Evolutionary conservation across 1,140 invertebrate genomes (phyloP), one percentile per base, ranked within the genome.

Genomic region (Drosophila burlai): DNA sequence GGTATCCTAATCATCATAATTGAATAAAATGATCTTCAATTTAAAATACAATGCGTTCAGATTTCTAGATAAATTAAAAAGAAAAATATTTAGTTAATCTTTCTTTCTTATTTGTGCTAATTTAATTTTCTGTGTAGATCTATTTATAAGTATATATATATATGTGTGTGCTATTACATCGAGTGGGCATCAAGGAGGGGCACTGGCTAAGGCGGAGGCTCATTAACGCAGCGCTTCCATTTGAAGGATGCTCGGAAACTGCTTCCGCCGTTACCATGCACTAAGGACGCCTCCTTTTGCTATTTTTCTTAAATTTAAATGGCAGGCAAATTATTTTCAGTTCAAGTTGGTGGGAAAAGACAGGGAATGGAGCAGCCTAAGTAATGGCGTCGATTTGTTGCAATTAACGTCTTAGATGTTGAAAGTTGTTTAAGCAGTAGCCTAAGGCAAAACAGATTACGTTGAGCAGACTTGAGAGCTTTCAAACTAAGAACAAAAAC

Each of bases 361-460:
- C 34, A 26, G 36, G 34, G 16, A 42, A 9, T 10, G 40, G 57
- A 47, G 40, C 45, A 46, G 38, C 76, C 76, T 83, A 63, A 83
- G 45, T 87, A 89, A 87, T 87, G 81, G 78, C 75, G 67, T 80
- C 85, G 67, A 89, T 90, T 89, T 89, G 85, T 85, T 87, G 83
- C 81, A 87, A 87, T 87, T 87, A 87, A 83, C 80, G 73, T 62
- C 80, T 43, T 59, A 60, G 71, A 63, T 46, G 61, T 62, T 80
- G 73, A 78, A 77, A 75, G 67, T 89, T 67, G 60, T 83, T 80
- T 71, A 71, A 78, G 84, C 54, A 43, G 29, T 43, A 36, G 31
- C 55, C 43, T 6, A 24, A 31, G 21, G 57, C 62, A 55, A 18
- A 65, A 54, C 18, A 54, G 67, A 68, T 69, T 69, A 52, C 60